phyloP scores from a whole-genome alignment of 64 coral and sea anemone genomes.

The Anthopleura sola region DNA sequence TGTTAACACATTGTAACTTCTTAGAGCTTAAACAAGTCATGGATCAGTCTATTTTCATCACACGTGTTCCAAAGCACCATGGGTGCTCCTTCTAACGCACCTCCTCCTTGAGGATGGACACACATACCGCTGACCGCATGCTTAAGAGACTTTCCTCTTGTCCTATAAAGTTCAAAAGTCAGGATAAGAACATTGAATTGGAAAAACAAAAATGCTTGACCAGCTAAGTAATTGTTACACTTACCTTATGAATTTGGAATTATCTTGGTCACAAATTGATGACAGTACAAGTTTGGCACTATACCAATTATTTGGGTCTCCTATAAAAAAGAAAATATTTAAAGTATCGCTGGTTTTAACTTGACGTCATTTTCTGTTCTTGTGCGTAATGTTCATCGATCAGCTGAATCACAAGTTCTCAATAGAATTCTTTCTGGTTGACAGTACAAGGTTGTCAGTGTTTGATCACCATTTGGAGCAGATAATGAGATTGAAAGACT shows the following conservation, averaged over 20 bases:
- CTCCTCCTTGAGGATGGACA: conserved; percentile 20
- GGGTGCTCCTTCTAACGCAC: neutral
- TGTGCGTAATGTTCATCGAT: too few species aligned
- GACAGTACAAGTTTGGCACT: conserved; percentile 11
- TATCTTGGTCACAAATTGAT: neutral
- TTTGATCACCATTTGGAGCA: too few species aligned
- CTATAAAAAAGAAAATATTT: neutral
- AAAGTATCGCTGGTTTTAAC: too few species aligned
- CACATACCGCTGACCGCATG: conserved; percentile 26
- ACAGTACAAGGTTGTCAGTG: too few species aligned
- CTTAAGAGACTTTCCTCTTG: conserved; percentile 32
- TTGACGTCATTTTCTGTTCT: too few species aligned
- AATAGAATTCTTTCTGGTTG: too few species aligned
- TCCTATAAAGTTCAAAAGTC: neutral
- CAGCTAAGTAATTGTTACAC: neutral
- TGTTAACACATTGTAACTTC: neutral
- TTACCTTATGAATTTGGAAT: neutral
- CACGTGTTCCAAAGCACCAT: conserved; percentile 42
- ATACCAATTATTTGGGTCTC: neutral
- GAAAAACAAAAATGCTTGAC: too few species aligned
- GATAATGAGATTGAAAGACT: too few species aligned
- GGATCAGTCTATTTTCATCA: conserved; percentile 26
- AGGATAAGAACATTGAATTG: too few species aligned
- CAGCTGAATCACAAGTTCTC: too few species aligned
- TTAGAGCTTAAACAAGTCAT: conserved; percentile 32